Evolutionary conservation across 2,113 vertebrate species (phyloP), one percentile per base, ranked within the genome.

Genomic region (Copsychus sechellarum): DNA sequence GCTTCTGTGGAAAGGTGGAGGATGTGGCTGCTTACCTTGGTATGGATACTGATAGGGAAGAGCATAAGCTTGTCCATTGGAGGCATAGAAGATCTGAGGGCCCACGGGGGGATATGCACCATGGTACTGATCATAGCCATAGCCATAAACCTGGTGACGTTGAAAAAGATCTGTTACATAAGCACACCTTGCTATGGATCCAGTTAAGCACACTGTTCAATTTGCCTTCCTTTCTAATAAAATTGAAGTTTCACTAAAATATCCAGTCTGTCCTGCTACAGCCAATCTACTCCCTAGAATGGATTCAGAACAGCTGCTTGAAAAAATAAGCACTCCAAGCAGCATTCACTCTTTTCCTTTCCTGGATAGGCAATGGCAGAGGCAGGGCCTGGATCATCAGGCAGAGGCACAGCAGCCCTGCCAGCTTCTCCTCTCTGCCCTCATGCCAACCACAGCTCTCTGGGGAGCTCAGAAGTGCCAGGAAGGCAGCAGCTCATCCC

Each of bases 1-100:
- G 61, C n/a, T 60, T 47, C 33, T 57, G 8, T 4, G 38, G 51
- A 31, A n/a, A 74, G 18, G 62, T 20, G 57, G 56, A 82, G 29
- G 70, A 28, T 48, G 73, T 17, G 40, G 48, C 42, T 62, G 66
- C 14, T 97, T 97, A 98, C 98, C 98, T 98, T 96, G 97, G 89
- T 97, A 97, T 2, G 97, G 97, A 57, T 98, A 98, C 81, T 98
- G 98, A 60, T 96, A 98, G 56, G 98, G 96, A 70, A 98, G 70
- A 15, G 98, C 96, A 64, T 98, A 98, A 3, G 97, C 96, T 91
- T 98, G 98, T 57, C 98, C 98, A 0, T 89, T 98, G 21, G 98
- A 96, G 85, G 98, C 92, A 58, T 98, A 98, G 81, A 98, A 88
- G 57, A 98, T 92, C 48, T 98, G 98, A 78, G 98, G 86, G 73